Evolutionary conservation across 1,140 invertebrate genomes (phyloP), one percentile per base, ranked within the genome.

Genomic region (Sinonovacula constricta): DNA sequence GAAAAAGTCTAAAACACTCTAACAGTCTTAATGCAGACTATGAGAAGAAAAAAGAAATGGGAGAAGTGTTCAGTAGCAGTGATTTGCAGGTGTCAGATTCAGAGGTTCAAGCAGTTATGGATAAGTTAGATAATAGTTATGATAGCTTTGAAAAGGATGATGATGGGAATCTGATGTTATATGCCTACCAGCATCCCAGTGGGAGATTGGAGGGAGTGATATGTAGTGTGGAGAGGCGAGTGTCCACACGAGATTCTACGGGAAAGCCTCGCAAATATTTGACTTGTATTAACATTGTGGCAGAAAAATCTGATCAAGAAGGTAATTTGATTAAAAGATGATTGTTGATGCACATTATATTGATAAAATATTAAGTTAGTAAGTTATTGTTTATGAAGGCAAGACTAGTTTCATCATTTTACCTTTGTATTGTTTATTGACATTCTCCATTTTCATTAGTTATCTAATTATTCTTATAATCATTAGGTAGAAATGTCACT

Each of bases 201-300:
- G 75, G 75, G 33, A n/a, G 26, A 1, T 54, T 54, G 12, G 66
- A 78, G 31, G 75, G 75, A 34, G 59, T 78, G 31, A 66, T 78
- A 45, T 78, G 75, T 78, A 78, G 75, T 69, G 59, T 76, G 24
- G 72, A 76, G 34, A 66, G 34, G 33, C 15, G 75, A 10, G 39
- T 33, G 30, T 69, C 57, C 34, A 69, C 66, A 5, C n/a, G 39
- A 7, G 54, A 69, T 28, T 69, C 66, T 7, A 30, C 14, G 30
- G 75, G 75, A 54, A 51, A 26, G 54, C 75, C 75, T 12, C 59
- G 67, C 36, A 78, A 78, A 63, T 78, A 69, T 59, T 54, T 78
- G 22, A 78, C 75, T 53, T 78, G 75, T 70, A 78, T 78, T 33
- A 78, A 69, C 24, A 70, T 78, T 68, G 57, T 76, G 22, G 72